Evolutionary conservation across 2,888 invertebrate species (phyloP).

Genomic region (Campoplex nolae): DNA sequence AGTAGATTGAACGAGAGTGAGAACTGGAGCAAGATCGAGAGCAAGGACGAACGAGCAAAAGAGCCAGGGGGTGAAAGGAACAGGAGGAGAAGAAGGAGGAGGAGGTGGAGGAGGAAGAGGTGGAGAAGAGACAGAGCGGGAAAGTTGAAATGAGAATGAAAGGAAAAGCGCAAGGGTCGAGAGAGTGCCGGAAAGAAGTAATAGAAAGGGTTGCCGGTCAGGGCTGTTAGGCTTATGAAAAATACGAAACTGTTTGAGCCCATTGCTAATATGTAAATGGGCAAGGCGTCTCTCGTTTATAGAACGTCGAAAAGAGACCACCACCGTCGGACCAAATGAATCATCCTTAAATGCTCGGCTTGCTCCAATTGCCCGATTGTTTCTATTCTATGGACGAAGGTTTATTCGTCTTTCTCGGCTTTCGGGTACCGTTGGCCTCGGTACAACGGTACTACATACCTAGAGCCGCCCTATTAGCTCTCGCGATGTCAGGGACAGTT

Average conservation of each 20-base stretch:
- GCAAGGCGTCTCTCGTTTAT: slow-evolving; percentile 22
- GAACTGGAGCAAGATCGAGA: slow-evolving; percentile 59
- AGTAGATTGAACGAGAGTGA: slow-evolving; percentile 16
- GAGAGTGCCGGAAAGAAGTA: slow-evolving; percentile 27
- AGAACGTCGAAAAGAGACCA: slow-evolving; percentile 46
- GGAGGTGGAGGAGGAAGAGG: slow-evolving; percentile 3
- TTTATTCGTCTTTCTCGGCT: slow-evolving; percentile 57
- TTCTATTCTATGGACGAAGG: slow-evolving; percentile 56
- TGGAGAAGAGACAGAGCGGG: slow-evolving; percentile 2
- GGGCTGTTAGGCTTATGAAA: slow-evolving; percentile 49
- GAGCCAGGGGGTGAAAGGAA: slow-evolving; percentile 12
- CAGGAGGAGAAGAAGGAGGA: not conserved
- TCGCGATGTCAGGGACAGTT: slow-evolving; percentile 65
- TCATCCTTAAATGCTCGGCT: slow-evolving; percentile 75
- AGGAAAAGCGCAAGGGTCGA: slow-evolving; percentile 59
- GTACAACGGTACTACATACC: slow-evolving; percentile 24
- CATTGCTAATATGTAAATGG: slow-evolving; percentile 50
- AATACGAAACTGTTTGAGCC: slow-evolving; percentile 36
- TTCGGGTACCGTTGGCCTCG: slow-evolving; percentile 58
- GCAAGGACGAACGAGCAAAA: slow-evolving; percentile 48
- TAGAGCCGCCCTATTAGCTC: slow-evolving; percentile 31
- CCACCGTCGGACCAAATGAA: slow-evolving; percentile 70
- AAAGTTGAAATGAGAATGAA: slow-evolving; percentile 43
- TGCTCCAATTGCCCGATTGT: slow-evolving; percentile 77
- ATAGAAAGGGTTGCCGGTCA: slow-evolving; percentile 34